These are phyloP conservation scores for Tipula vernalis DNA, from an alignment of 2,888 invertebrate species.

Conservation along the genomic window DNA sequence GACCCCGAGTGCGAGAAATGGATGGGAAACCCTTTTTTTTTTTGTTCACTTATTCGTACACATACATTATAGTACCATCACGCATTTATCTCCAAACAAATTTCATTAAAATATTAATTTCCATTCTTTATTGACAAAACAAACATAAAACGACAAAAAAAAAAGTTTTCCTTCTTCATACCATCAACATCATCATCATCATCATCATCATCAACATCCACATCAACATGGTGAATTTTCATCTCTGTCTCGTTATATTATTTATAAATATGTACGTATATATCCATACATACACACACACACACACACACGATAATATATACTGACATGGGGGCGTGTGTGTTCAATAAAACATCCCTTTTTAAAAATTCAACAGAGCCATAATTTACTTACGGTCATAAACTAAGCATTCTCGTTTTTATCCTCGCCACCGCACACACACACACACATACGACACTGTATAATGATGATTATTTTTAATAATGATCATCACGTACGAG, in stretches of 20 bases:
- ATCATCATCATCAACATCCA: background rate
- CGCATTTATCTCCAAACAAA: background rate
- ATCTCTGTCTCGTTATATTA: background rate
- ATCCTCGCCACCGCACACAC: background rate
- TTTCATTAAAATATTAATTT: slow-evolving; percentile 4
- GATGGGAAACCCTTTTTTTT: background rate
- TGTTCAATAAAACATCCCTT: slow-evolving; percentile 4
- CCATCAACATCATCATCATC: background rate
- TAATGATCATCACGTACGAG: background rate
- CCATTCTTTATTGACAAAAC: slow-evolving; percentile 4
- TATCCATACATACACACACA: too few relatives aligned
- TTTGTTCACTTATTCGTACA: background rate
- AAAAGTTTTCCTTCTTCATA: background rate
- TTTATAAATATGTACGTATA: background rate
- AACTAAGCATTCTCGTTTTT: background rate
- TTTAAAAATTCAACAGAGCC: slow-evolving; percentile 1
- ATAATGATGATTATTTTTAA: background rate
- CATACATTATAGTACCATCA: background rate
- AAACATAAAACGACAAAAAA: background rate
- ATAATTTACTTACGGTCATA: slow-evolving; percentile 4
- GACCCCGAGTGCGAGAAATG: background rate
- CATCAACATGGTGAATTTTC: background rate
- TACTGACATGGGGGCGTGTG: slow-evolving; percentile 4
- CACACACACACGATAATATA: background rate
- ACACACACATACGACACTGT: background rate